Base-by-base conservation (phyloP, 2,888 invertebrate species). In the Dicyrtomina minuta region DNA sequence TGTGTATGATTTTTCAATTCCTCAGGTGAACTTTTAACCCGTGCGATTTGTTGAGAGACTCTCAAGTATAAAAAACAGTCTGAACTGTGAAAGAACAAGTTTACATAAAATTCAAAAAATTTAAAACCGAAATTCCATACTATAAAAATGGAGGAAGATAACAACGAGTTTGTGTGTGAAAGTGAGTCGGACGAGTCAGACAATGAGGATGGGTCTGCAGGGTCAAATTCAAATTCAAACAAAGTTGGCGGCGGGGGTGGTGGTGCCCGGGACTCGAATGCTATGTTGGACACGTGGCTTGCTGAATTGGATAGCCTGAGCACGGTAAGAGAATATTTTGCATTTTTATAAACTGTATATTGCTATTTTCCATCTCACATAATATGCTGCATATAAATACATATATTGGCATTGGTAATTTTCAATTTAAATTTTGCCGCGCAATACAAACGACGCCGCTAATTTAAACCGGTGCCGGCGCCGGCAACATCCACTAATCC, bases 141-240 rank as follows among this genome's bases (percentile, higher is more conserved):
- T 44, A 13, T 24, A 58, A 64, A 65, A 49, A 72, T 72, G 71
- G 73, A 72, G 66, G 72, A 73, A 33, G 70, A 73, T 10, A 64
- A 43, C 39, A 64, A 49, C 44, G 68, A 71, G 51, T 56, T 65
- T 39, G 56, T 70, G 53, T 69, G 68, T 56, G 75, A 75, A 33
- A 75, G 74, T 72, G 77, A 72, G 26, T 77, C 77, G 22, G 77
- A 77, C 60, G 77, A 77, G 67, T 77, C 77, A 17, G 77, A 77
- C 61, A 68, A 58, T 43, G 77, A 77, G 66, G 77, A 77, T 65
- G 64, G 41, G 68, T n/a, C n/a, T n/a, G n/a, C n/a, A n/a, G n/a
- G n/a, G n/a, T 60, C 58, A 53, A 41, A 43, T 39, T n/a, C 15
- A 12, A 39, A 24, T 20, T 73, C 71, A 43, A 67, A 67, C n/a